Base-by-base conservation (phyloP, 2,113 vertebrate genomes). In the Dissostichus mawsoni region DNA sequence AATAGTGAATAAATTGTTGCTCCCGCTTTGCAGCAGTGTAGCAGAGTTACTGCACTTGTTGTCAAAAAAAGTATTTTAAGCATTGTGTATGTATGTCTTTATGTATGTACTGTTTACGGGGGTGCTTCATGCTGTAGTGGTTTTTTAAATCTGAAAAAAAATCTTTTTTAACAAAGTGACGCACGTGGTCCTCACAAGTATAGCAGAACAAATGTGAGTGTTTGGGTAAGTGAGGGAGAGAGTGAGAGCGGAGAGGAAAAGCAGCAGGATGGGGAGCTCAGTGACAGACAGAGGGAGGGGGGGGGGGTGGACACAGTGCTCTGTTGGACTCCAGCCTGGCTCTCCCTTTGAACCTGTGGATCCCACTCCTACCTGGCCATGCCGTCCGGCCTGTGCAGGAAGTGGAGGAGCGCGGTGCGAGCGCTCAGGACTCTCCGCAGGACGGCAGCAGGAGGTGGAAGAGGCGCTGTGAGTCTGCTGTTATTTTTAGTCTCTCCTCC, bases 401-500 rank as follows among this genome's bases (percentile, higher is more conserved):
- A 68, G 69, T 85, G 83, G 87, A 77, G 59, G 58, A 67, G 69
- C 1, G 48, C 29, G 0, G 67, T 74, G 41, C 64, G 13, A 66
- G 68, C 45, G 5, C 68, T 83, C 41, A 69, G 72, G 77, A 72
- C 73, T 64, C 83, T 76, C 13, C 68, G 68, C 0, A 25, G 77
- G 52, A 77, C 56, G 2, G 65, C 12, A 56, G 74, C 18, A 69
- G 82, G 74, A 72, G 75, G 45, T 29, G 66, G 57, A 44, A 67
- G 64, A 71, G 65, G 48, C 33, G 16, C 77, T 68, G 78, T 86
- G 79, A 88, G 86, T 88, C 36, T 65, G 76, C 51, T 68, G 83
- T 85, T 90, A 90, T 90, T 90, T 89, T 90, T 90, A 90, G 84
- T 81, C 53, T 69, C 66, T 65, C 74, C 78, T 74, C 74, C 76